Base-by-base conservation (phyloP, 2,113 vertebrate genomes). In the Lepidothrix coronata region DNA sequence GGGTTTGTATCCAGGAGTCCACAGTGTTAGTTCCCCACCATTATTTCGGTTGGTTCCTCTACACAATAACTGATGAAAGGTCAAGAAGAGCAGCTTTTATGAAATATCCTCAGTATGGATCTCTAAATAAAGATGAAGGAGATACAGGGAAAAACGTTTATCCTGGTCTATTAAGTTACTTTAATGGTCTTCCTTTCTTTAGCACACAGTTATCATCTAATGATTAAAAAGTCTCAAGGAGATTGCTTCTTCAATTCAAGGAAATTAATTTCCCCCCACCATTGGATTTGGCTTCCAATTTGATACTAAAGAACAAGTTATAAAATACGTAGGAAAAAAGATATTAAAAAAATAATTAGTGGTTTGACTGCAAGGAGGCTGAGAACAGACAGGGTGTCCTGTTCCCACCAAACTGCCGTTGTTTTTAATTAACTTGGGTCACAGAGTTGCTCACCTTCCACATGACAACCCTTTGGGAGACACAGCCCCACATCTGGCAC, bases 191-290 rank as follows among this genome's bases (percentile, higher is more conserved):
- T 89, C 76, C 66, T 89, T 95, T 92, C 93, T 94, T 88, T 73
- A 84, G 76, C 31, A 31, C 83, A 68, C 68, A 81, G 95, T 94
- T 95, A 93, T 71, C 88, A 85, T 83, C 88, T 63, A 70, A 95
- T 94, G 94, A 96, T 97, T 96, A 93, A 96, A 93, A 93, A 94
- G 93, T 94, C 93, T 97, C 93, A 59, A 95, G 88, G 37, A 95
- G 93, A 97, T 96, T 95, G 92, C 94, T 89, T 85, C 85, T 95
- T 93, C 91, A 91, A 94, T 91, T 93, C 63, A 77, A 91, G 90
- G 82, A 96, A 96, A 96, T 96, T 94, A 96, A 95, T 95, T 94
- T 95, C 16, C 35, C 57, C 61, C 65, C 80, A 93, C 93, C 89
- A 96, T 89, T 92, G 89, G 91, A 96, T 95, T 96, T 95, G 89